Evolutionary conservation across 2,113 vertebrate species (phyloP).

Genomic region (Melanotaenia duboulayi): DNA sequence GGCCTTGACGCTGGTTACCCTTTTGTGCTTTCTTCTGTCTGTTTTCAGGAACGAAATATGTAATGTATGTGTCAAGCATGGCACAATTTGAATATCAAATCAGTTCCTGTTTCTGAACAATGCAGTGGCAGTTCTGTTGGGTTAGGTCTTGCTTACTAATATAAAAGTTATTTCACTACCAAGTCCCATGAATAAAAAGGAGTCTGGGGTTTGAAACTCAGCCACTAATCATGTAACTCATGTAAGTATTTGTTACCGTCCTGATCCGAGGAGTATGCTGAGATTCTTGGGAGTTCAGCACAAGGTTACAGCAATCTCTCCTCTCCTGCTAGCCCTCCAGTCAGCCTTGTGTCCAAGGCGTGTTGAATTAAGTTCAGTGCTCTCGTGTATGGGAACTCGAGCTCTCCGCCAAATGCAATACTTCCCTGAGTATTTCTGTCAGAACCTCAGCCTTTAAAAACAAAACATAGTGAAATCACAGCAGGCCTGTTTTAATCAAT

Average conservation of each 20-base stretch:
- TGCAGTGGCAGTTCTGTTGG: slow-evolving; percentile 33
- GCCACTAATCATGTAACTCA: slow-evolving; percentile 77
- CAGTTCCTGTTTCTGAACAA: slow-evolving; percentile 30
- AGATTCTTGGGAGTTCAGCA: slow-evolving; percentile 82
- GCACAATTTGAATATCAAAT: slow-evolving; percentile 65
- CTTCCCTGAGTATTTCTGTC: slow-evolving; percentile 85
- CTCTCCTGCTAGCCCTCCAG: slow-evolving; percentile 77
- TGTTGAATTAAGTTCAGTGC: slow-evolving; percentile 78
- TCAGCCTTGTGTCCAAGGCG: slow-evolving; percentile 79
- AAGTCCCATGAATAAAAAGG: slow-evolving; percentile 36
- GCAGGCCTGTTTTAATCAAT: slow-evolving; percentile 80
- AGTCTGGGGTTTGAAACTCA: slow-evolving; percentile 70
- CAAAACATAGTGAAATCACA: slow-evolving; percentile 79
- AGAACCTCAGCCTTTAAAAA: slow-evolving; percentile 80
- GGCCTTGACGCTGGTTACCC: neutral
- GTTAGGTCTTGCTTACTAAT: slow-evolving; percentile 32
- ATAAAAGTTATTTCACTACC: slow-evolving; percentile 54
- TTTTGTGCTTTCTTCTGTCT: slow-evolving; percentile 2
- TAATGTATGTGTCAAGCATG: slow-evolving; percentile 2
- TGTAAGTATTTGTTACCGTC: slow-evolving; percentile 76
- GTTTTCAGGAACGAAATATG: slow-evolving; percentile 32
- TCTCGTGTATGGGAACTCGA: slow-evolving; percentile 81
- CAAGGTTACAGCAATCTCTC: slow-evolving; percentile 81
- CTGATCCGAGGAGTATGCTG: slow-evolving; percentile 72
- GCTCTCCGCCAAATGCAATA: slow-evolving; percentile 83